phyloP scores from a whole-genome alignment of 2,797 vertebrate species.

The Pangasius macronema region DNA sequence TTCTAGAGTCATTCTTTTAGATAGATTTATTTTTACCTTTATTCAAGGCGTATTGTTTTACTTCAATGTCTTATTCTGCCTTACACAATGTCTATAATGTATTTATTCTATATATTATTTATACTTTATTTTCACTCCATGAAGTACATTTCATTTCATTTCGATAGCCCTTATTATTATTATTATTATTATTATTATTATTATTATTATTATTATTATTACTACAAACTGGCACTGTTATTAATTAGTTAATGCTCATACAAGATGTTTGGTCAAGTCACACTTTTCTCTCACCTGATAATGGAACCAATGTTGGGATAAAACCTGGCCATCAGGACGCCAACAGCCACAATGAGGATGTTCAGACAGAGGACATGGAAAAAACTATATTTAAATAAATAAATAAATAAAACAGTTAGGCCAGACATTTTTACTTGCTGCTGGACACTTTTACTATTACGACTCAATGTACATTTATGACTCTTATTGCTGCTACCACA shows the following conservation, averaged over 20 bases:
- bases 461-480: not conserved
- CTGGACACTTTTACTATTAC: not conserved
- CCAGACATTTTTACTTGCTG: not conserved
- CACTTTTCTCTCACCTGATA: constrained; percentile 79
- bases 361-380: constrained; percentile 86
- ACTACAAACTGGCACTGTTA: not conserved
- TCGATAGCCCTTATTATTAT: not conserved
- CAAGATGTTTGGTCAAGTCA: not conserved
- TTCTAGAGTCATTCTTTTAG: not conserved
- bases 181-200: not conserved
- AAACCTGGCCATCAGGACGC: constrained; percentile 87
- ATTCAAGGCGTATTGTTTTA: not conserved
- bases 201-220: not conserved
- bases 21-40: not conserved
- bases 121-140: not conserved
- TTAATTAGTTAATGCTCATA: not conserved
- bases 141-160: too few species aligned
- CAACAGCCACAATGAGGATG: constrained; percentile 80
- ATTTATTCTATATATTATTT: not conserved
- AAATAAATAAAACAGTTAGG: not conserved
- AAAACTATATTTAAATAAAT: constrained; percentile 66
- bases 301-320: constrained; percentile 96
- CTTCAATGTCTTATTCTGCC: not conserved
- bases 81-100: not conserved
- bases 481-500: not conserved